Base-by-base conservation (phyloP, 2,113 vertebrate species). In the Psittacara wagleri region DNA sequence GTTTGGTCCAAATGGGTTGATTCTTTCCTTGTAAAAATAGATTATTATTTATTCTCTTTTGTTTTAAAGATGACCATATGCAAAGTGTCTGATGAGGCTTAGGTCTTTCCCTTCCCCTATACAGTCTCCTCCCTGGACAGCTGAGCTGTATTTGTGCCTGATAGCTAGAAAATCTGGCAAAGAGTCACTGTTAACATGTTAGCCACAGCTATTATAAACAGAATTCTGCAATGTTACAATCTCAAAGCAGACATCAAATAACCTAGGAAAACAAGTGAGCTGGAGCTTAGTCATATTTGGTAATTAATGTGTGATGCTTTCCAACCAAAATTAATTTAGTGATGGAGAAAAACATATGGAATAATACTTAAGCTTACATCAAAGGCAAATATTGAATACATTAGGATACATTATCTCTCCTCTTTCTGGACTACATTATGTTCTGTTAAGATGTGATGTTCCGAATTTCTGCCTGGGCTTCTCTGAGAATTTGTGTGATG, bases 221-320 rank as follows among this genome's bases (percentile, higher is more conserved):
- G 90, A 85, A 95, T 88, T 92, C 82, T 92, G 83, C 85, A 81
- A 39, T 48, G 78, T 92, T n/a, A 46, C 84, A 19, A 17, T 95
- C 94, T 97, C 94, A 90, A 33, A 66, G 86, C 69, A 91, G 94
- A 94, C 87, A 94, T 95, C 95, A 94, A 94, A 90, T 96, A 94
- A 81, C 83, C 87, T 72, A 44, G 92, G 89, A 95, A 96, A 96
- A 91, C 16, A 75, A 88, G 85, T 41, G 92, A 96, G 95, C 80
- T 41, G 69, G 82, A 88, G 92, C 69, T 81, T 93, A 92, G 90
- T 96, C 97, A 67, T 83, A 85, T 94, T 78, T 77, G 88, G 82
- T 96, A 96, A 97, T 97, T 96, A 97, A 92, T 70, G 88, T 95
- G 86, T 91, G 95, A 96, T 90, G 93, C 88, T 95, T 90, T 94